phyloP scores from a whole-genome alignment of 2,113 vertebrate genomes.

The Lophura nycthemera region DNA sequence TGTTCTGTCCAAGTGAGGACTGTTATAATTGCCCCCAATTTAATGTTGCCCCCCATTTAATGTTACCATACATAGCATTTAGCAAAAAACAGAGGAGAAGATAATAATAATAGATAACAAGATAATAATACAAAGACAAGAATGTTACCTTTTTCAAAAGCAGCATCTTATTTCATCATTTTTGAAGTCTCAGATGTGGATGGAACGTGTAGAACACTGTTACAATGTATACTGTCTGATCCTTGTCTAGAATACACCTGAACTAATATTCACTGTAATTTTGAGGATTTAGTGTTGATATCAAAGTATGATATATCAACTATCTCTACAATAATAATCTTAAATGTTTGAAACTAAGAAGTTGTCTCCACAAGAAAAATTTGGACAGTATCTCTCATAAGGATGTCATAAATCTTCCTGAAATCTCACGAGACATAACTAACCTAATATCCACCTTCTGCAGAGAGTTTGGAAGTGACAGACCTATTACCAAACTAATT shows the following conservation, averaged over 20 bases:
- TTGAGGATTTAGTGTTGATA: neutral
- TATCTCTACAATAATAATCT: neutral
- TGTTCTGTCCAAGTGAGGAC: neutral
- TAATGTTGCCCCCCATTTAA: neutral
- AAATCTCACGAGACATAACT: slow-evolving; percentile 5
- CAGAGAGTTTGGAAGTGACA: slow-evolving; percentile 24
- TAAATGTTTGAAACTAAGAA: neutral
- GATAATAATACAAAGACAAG: neutral
- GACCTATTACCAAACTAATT: slow-evolving; percentile 56
- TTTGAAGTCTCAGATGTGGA: neutral
- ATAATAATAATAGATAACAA: no score
- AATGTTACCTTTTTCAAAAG: neutral
- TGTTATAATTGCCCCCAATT: neutral
- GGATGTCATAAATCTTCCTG: neutral
- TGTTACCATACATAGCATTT: neutral
- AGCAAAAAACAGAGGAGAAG: neutral
- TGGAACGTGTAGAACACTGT: neutral
- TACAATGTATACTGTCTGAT: neutral
- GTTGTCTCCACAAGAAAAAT: neutral
- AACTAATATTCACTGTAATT: neutral
- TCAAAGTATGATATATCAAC: neutral
- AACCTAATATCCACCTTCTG: slow-evolving; percentile 46
- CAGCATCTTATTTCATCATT: neutral
- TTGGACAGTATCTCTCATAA: neutral
- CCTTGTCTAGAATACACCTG: neutral